Conservation (phyloP, 2,113 vertebrate genomes). For the Menura novaehollandiae region DNA sequence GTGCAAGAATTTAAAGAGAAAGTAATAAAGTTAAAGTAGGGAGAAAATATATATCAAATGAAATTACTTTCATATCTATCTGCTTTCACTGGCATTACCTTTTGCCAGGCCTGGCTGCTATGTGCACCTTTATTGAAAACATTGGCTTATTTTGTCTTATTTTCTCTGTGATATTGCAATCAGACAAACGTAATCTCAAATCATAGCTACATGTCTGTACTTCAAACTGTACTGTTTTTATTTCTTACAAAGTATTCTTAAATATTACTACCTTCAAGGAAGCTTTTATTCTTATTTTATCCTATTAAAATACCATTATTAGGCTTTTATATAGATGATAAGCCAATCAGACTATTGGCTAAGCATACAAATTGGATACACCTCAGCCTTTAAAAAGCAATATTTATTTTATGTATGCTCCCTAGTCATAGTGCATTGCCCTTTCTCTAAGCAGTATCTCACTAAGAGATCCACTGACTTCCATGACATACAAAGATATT, state of each 20-base stretch:
- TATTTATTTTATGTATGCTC: not conserved
- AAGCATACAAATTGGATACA: not conserved
- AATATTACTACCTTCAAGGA: not conserved
- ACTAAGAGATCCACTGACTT: not conserved
- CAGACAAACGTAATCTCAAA: not conserved
- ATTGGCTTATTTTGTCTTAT: not conserved
- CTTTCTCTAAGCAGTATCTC: not conserved
- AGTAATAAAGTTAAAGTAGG: not conserved
- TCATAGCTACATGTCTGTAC: not conserved
- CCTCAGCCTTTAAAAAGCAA: not conserved
- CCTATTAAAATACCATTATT: not conserved
- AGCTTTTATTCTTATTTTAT: not conserved
- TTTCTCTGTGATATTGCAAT: not conserved
- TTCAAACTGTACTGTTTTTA: not conserved
- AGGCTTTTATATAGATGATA: not conserved
- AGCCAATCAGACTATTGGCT: not conserved
- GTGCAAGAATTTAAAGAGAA: not conserved
- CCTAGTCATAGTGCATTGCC: fast-evolving
- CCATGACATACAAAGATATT: not conserved
- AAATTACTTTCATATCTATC: not conserved
- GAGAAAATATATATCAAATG: not conserved
- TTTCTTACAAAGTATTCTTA: not conserved
- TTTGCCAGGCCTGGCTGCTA: not conserved
- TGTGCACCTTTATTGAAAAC: not conserved
- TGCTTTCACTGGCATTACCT: not conserved